These are phyloP conservation scores for Drosophila virilis DNA, from an alignment of 1,140 invertebrate genomes.

Conservation along the genomic window DNA sequence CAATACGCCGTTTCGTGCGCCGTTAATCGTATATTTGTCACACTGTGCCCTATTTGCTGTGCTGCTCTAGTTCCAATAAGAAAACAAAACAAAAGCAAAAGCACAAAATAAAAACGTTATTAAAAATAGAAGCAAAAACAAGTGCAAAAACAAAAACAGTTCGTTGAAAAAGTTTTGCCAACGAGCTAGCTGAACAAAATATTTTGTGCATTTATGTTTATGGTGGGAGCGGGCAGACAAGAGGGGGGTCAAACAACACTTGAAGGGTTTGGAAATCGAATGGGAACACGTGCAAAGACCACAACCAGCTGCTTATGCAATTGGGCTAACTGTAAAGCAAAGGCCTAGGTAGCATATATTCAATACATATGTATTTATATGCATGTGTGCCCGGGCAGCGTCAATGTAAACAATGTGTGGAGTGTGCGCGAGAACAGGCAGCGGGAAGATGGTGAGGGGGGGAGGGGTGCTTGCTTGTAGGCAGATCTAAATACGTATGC, in stretches of 20 bases:
- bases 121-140: conserved; percentile 70
- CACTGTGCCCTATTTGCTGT: conserved; percentile 55
- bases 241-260: conserved; percentile 45
- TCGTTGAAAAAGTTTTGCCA: conserved; percentile 35
- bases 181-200: conserved; percentile 20
- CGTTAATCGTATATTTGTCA: conserved; percentile 12
- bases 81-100: conserved; percentile 63
- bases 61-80: conserved; percentile 55
- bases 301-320: conserved; percentile 54
- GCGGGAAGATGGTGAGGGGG: not conserved
- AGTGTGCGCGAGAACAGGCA: conserved; percentile 23
- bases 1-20: not conserved
- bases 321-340: conserved; percentile 15
- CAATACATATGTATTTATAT: not conserved
- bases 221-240: too few species aligned
- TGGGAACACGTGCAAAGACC: conserved; percentile 60
- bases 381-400: conserved; percentile 3
- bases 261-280: conserved; percentile 75
- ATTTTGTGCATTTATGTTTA: too few species aligned
- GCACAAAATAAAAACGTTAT: conserved; percentile 54
- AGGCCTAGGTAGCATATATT: conserved; percentile 4
- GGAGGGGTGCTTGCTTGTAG: not conserved
- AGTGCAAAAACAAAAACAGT: conserved; percentile 21
- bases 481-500: conserved; percentile 1
- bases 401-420: conserved; percentile 42